Evolutionary conservation across 2,888 invertebrate species (phyloP).

Genomic region (Panopea generosa): DNA sequence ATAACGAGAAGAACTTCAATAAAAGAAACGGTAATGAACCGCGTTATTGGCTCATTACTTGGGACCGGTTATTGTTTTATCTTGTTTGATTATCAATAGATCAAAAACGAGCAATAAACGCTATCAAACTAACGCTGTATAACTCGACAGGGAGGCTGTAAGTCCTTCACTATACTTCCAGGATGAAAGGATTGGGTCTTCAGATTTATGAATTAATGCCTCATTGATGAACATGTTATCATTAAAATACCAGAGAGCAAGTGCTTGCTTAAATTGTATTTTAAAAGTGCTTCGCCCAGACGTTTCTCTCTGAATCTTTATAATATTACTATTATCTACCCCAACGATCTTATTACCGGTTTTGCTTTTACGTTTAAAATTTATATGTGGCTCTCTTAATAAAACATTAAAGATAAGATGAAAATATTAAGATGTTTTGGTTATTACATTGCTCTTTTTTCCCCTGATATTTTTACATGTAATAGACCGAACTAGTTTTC

Average conservation of each 20-base stretch:
- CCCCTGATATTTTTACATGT: no score
- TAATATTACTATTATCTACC: no score
- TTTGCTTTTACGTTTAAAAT: no score
- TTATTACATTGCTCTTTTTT: no score
- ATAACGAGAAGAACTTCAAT: slow-evolving; percentile 16
- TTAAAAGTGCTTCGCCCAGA: slow-evolving; percentile 17
- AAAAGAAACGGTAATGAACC: slow-evolving; percentile 24
- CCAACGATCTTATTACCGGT: no score
- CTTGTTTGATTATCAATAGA: slow-evolving; percentile 52
- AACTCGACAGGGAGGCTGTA: slow-evolving; percentile 19
- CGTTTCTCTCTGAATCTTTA: no score
- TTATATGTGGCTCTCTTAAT: no score
- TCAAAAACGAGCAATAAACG: slow-evolving; percentile 57
- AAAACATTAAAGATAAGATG: no score
- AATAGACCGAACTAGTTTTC: no score
- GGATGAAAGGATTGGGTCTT: slow-evolving; percentile 41
- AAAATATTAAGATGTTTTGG: no score
- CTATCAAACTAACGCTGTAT: slow-evolving; percentile 41
- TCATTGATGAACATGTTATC: slow-evolving; percentile 14
- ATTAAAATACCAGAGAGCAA: slow-evolving; percentile 26
- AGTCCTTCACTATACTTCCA: slow-evolving; percentile 22
- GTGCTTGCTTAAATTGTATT: slow-evolving; percentile 35
- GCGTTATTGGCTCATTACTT: slow-evolving; percentile 35
- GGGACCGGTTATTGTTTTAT: slow-evolving; percentile 44
- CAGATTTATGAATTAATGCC: slow-evolving; percentile 21